Evolutionary conservation across 2,113 vertebrate genomes (phyloP).

Genomic region (Shinisaurus crocodilurus): DNA sequence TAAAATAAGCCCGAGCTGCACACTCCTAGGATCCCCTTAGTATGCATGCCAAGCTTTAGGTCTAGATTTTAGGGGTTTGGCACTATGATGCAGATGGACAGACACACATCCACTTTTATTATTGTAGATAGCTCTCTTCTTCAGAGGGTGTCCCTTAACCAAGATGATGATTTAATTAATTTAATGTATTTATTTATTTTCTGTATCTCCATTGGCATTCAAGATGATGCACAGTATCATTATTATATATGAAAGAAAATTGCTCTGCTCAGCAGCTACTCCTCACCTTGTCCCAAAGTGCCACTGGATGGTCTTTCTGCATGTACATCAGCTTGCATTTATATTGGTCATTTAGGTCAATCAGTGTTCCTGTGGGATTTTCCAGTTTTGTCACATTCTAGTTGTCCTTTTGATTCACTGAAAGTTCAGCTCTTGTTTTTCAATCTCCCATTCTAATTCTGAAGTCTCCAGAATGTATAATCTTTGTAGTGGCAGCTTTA

Average conservation of each 20-base stretch:
- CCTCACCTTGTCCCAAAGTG: not conserved
- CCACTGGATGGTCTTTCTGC: not conserved
- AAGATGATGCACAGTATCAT: not conserved
- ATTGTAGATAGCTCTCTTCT: not conserved
- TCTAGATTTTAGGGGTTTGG: too few species aligned
- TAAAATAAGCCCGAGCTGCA: too few species aligned
- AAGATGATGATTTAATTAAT: not conserved
- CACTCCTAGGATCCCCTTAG: too few species aligned
- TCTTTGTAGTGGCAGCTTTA: constrained; percentile 18
- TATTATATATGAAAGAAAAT: not conserved
- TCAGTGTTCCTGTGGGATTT: not conserved
- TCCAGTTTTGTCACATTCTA: constrained; percentile 4
- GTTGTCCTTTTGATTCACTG: constrained; percentile 3
- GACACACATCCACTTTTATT: not conserved
- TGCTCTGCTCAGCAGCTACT: not conserved
- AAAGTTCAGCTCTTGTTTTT: constrained; percentile 24
- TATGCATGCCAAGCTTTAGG: too few species aligned
- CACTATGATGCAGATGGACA: too few species aligned
- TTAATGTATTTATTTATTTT: not conserved
- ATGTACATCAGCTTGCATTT: not conserved
- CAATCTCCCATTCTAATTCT: not conserved
- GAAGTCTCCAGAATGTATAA: not conserved
- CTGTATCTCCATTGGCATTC: not conserved
- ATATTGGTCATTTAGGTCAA: not conserved
- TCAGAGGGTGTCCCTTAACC: not conserved